Evolutionary conservation across 2,888 invertebrate species (phyloP).

Genomic region (Micropterix aruncella): DNA sequence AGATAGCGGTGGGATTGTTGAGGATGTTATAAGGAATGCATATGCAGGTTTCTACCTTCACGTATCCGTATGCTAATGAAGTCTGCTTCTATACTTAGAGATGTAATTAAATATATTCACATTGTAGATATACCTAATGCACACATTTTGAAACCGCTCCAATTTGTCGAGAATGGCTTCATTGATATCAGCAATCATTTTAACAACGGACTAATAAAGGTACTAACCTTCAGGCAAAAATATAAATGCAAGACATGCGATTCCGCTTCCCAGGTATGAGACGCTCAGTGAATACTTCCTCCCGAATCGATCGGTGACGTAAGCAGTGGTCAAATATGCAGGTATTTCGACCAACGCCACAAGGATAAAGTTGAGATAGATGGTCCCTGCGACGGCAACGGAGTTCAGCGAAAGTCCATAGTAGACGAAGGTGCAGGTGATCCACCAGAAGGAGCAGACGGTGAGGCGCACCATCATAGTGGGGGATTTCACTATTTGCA

Average conservation of each 20-base stretch:
- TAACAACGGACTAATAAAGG: constrained; percentile 1
- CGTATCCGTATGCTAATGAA: background rate
- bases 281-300: constrained; percentile 42
- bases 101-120: constrained; percentile 1
- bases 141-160: too few species aligned
- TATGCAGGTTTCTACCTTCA: too few species aligned
- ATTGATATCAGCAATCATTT: constrained; percentile 1
- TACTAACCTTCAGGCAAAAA: constrained; percentile 18
- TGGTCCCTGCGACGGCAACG: constrained; percentile 55
- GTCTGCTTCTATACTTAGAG: constrained; percentile 3
- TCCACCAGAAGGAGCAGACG: constrained; percentile 62
- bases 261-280: constrained; percentile 34
- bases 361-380: constrained; percentile 61
- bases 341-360: constrained; percentile 55
- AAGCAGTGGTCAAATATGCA: constrained; percentile 45
- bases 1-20: too few species aligned
- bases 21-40: background rate
- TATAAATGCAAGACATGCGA: constrained; percentile 21
- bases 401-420: constrained; percentile 69
- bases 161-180: too few species aligned
- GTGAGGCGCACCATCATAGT: constrained; percentile 40
- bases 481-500: constrained; percentile 30
- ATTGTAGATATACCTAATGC: too few species aligned
- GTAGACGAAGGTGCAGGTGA: constrained; percentile 60
- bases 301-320: constrained; percentile 47